Conservation (phyloP, 2,797 vertebrate species). For the Sebastes dallii region DNA sequence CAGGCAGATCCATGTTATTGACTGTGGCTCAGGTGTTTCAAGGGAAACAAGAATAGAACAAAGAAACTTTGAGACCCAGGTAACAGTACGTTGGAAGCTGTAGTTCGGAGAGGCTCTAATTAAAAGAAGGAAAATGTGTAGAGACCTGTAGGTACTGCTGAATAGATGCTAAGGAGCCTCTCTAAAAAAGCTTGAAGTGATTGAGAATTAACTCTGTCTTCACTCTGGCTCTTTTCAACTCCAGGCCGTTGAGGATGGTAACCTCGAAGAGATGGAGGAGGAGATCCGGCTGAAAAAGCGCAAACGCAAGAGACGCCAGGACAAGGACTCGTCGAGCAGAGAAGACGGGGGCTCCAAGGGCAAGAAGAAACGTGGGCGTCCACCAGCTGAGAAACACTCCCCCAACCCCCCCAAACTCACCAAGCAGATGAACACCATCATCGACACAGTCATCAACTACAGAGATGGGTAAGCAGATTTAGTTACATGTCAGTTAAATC, state of each 20-base stretch:
- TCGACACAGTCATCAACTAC: slow-evolving; percentile 98
- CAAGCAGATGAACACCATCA: slow-evolving; percentile 96
- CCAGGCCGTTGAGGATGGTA: slow-evolving; percentile 97
- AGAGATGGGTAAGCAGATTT: slow-evolving; percentile 87
- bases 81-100: not conserved
- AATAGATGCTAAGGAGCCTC: not conserved
- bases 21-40: slow-evolving; percentile 17
- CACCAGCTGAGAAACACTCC: slow-evolving; percentile 94
- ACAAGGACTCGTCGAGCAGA: slow-evolving; percentile 89
- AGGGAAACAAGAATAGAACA: slow-evolving; percentile 25
- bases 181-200: not conserved
- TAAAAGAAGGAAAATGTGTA: slow-evolving; percentile 5
- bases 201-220: not conserved
- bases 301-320: slow-evolving; percentile 92
- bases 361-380: slow-evolving; percentile 95
- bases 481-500: not conserved
- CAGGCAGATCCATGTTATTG: slow-evolving; percentile 28
- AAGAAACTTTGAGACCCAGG: slow-evolving; percentile 16
- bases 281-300: slow-evolving; percentile 96
- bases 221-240: not conserved
- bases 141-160: not conserved
- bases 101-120: slow-evolving; percentile 2
- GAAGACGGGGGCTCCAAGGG: slow-evolving; percentile 89
- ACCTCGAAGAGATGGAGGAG: slow-evolving; percentile 99
- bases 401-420: slow-evolving; percentile 96